Evolutionary conservation across 2,888 invertebrate species (phyloP), one percentile per base, ranked within the genome.

Genomic region (Netelia virgata): DNA sequence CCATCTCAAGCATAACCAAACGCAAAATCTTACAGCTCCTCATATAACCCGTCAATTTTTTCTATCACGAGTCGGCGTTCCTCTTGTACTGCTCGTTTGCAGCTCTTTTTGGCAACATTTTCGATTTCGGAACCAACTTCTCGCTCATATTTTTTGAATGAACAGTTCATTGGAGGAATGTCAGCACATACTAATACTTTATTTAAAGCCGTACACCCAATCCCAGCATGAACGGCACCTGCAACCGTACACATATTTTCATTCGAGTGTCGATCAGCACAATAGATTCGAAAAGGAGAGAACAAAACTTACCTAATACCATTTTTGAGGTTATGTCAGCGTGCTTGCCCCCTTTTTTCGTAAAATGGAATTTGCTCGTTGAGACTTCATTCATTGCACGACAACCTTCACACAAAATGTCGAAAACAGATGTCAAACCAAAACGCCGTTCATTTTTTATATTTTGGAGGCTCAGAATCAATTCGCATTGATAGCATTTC

Each of bases 111-210:
- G 3, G 47, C 47, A 5, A 1, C 1, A 1, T 2, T 47, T 47
- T 47, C 47, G 6, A 47, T 47, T 47, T 1, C 47, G 6, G 47
- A 3, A 3, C 47, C 47, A 23, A 23, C 3, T 23, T 23, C 23
- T 23, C 23, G 1, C 23, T 86, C 84, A 57, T 85, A 86, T 81
- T 63, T 68, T 66, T 81, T 72, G 43, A 43, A 84, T 70, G 75
- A 53, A 23, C 1, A 3, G 53, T 50, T 43, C 3, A 83, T 78
- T 10, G 57, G 1, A n/a, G 83, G 81, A 16, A 86, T 81, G 55
- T 86, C 75, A 14, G 66, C 14, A 74, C 83, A 86, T 43, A 72
- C 80, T 16, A 86, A 55, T 16, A 86, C 3, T 84, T 84, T 84
- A 53, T 77, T 83, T 23, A 79, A 64, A 23, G 74, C 50, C n/a